Evolutionary conservation across 2,113 vertebrate species (phyloP).

Genomic region (Dicerorhinus sumatrensis): DNA sequence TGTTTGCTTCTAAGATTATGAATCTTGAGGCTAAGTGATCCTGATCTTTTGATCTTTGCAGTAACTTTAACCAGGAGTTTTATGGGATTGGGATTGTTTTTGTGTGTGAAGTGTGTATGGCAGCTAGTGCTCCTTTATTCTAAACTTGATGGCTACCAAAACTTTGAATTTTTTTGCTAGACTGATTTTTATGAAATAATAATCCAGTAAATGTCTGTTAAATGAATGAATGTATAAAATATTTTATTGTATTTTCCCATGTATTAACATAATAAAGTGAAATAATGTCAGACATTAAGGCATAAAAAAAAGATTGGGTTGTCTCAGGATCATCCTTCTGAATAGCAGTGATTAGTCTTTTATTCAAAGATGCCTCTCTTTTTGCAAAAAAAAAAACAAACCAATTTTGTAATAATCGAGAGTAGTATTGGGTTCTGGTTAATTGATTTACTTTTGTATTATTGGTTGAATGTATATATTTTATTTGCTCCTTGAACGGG

Average conservation of each 20-base stretch:
- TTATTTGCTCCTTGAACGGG: conserved; percentile 46
- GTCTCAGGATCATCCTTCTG: background rate
- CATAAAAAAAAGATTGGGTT: background rate
- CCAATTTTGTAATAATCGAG: conserved; percentile 11
- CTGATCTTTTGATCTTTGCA: conserved; percentile 22
- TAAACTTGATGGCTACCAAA: conserved; percentile 3
- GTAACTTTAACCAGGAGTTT: background rate
- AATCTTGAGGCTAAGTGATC: background rate
- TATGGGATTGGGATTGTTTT: background rate
- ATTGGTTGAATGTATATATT: conserved; percentile 17
- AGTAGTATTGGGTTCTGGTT: background rate
- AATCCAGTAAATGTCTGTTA: conserved; percentile 13
- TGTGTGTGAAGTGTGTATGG: background rate
- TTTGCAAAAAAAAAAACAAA: background rate
- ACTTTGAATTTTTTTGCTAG: conserved; percentile 22
- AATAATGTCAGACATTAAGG: conserved; percentile 27
- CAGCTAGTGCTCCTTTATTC: conserved; percentile 14
- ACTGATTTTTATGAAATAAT: conserved; percentile 31
- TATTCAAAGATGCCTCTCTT: background rate
- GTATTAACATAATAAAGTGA: background rate
- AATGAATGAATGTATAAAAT: conserved; percentile 45
- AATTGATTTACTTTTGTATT: background rate
- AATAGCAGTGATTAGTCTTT: conserved; percentile 10
- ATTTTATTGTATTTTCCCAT: background rate
- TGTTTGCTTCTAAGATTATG: background rate